phyloP scores from a whole-genome alignment of 1,140 invertebrate species.

The Heliothis subflexa region DNA sequence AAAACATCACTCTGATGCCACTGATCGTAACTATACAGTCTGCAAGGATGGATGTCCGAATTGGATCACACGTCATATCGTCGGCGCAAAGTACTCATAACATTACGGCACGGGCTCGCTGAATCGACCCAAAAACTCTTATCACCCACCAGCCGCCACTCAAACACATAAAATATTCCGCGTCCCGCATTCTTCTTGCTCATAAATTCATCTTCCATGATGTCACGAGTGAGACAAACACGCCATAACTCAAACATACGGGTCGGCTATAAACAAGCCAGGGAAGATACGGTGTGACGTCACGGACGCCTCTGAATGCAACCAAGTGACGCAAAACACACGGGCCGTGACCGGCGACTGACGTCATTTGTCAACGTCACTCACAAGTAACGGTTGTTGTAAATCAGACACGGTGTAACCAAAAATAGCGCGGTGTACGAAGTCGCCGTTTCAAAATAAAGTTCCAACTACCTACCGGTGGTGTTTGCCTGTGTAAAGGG shows the following conservation, averaged over 20 bases:
- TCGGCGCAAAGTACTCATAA: conserved; percentile 31
- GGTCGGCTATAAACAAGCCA: conserved; percentile 67
- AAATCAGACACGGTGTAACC: conserved; percentile 59
- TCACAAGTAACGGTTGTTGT: conserved; percentile 61
- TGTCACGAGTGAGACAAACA: conserved; percentile 67
- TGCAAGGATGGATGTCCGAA: neutral
- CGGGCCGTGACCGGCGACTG: conserved; percentile 62
- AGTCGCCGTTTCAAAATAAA: conserved; percentile 32
- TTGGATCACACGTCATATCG: conserved; percentile 14
- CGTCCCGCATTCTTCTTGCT: conserved; percentile 51
- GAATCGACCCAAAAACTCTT: conserved; percentile 45
- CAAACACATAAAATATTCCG: conserved; percentile 56
- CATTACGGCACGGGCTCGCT: conserved; percentile 13
- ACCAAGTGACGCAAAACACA: conserved; percentile 68
- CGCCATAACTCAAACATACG: conserved; percentile 74
- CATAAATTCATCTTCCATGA: conserved; percentile 64
- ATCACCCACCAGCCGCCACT: conserved; percentile 40
- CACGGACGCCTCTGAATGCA: conserved; percentile 55
- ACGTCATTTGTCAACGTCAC: conserved; percentile 77
- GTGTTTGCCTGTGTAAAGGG: conserved; percentile 31
- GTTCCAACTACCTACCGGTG: conserved; percentile 41
- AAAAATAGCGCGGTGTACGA: conserved; percentile 42
- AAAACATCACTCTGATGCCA: too few relatives aligned
- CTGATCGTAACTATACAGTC: neutral
- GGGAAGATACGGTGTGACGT: conserved; percentile 59